Percentiles rank a stretch among this genome's conserved stretches.
phyloP scores from a whole-genome alignment of 2,113 vertebrate genomes.

The Antechinus flavipes region DNA sequence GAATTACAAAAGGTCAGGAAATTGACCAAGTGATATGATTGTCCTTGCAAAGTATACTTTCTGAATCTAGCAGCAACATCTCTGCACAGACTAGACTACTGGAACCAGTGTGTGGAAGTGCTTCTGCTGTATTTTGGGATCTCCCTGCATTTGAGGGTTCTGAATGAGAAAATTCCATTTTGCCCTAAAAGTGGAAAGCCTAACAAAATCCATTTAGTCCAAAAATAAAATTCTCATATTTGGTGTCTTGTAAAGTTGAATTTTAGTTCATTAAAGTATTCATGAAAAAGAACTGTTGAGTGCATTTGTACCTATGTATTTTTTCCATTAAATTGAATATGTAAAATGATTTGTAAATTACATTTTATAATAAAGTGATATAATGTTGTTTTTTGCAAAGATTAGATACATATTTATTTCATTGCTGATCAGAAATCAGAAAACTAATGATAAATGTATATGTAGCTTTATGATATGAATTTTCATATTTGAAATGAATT shows the following conservation, averaged over 20 bases:
- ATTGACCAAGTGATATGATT: conserved; percentile 83
- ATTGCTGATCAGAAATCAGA: background rate
- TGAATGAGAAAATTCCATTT: conserved; percentile 73
- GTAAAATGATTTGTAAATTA: conserved; percentile 51
- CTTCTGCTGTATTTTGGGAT: conserved; percentile 93
- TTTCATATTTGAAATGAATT: background rate
- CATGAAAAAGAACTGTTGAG: background rate
- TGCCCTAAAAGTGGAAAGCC: conserved; percentile 9
- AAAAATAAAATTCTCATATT: conserved; percentile 66
- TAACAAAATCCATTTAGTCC: conserved; percentile 59
- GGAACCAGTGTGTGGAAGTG: conserved; percentile 91
- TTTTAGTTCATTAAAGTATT: conserved; percentile 43
- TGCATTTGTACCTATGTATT: background rate
- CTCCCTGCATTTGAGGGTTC: conserved; percentile 79
- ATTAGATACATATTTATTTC: conserved; percentile 2
- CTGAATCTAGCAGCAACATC: conserved; percentile 91
- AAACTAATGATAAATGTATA: background rate
- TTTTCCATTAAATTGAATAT: conserved; percentile 22
- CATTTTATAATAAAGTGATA: conserved; percentile 57
- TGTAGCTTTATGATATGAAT: background rate
- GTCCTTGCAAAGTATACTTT: conserved; percentile 74
- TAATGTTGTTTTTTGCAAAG: conserved; percentile 40
- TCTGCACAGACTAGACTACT: conserved; percentile 88
- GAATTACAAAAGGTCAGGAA: conserved; percentile 89
- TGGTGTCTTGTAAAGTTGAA: conserved; percentile 58